Conservation (phyloP, 2,113 vertebrate genomes). For the Prunella fulvescens region DNA sequence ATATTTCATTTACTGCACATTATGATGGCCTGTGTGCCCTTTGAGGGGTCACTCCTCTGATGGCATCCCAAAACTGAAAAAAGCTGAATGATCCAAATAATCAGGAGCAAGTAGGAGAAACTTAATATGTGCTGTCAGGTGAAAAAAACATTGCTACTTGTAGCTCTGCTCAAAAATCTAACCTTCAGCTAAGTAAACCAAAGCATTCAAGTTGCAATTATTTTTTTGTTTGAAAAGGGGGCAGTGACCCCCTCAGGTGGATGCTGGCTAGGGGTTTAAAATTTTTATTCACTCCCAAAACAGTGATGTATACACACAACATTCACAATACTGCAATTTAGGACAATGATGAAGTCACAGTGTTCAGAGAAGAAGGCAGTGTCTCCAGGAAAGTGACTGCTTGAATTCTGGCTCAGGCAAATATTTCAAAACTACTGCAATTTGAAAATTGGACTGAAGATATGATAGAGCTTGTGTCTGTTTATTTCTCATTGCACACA, state of each 20-base stretch:
- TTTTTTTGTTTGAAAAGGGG: neutral
- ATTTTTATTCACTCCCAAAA: neutral
- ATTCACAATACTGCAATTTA: neutral
- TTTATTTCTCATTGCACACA: neutral
- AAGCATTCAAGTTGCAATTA: neutral
- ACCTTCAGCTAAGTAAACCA: neutral
- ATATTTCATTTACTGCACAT: neutral
- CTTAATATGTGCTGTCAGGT: neutral
- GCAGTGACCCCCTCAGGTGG: rapidly evolving
- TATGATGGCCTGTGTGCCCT: neutral
- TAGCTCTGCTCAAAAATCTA: neutral
- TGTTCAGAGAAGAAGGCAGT: no score
- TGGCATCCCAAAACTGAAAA: neutral
- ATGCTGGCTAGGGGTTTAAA: neutral
- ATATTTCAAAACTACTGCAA: neutral
- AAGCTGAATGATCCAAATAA: neutral
- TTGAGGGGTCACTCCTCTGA: neutral
- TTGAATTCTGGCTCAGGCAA: neutral
- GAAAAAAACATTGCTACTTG: neutral
- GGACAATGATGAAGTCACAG: neutral
- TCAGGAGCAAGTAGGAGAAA: neutral
- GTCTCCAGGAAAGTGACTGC: neutral
- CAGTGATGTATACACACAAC: no score
- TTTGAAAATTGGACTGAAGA: neutral
- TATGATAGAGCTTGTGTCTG: neutral